A percentile compares a stretch with the other conserved stretches of the same genome.
Evolutionary conservation across 2,888 invertebrate genomes (phyloP).

Genomic region (Tipula unca): DNA sequence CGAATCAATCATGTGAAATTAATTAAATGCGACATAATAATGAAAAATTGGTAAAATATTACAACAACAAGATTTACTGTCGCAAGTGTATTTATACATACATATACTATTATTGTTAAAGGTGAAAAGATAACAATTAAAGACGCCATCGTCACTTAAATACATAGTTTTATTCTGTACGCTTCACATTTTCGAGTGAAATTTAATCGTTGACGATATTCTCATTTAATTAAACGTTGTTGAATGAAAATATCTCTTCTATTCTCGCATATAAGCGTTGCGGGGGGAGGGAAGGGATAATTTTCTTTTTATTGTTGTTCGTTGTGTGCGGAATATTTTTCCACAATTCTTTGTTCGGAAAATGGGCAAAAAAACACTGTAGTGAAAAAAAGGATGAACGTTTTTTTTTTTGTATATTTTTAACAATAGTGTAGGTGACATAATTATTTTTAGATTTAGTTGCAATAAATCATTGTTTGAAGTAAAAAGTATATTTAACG

Average conservation of each 20-base stretch:
- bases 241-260: background rate
- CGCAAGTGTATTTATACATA: background rate
- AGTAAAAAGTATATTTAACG: background rate
- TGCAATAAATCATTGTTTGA: constrained; percentile 14
- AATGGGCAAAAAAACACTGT: background rate
- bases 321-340: background rate
- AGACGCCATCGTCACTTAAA: too few relatives aligned
- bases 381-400: background rate
- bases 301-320: background rate
- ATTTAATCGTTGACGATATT: background rate
- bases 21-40: background rate
- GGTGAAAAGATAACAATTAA: background rate
- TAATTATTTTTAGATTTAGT: background rate
- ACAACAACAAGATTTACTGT: background rate
- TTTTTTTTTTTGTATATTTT: background rate
- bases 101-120: background rate
- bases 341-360: background rate
- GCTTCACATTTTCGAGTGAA: too few relatives aligned
- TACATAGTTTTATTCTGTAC: too few relatives aligned
- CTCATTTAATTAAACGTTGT: background rate
- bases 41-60: background rate
- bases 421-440: background rate
- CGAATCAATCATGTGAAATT: background rate
- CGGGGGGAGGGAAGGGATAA: background rate
- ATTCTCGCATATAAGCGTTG: too few relatives aligned